Conservation (phyloP, 2,888 invertebrate species). For the Hoplodrina blanda region DNA sequence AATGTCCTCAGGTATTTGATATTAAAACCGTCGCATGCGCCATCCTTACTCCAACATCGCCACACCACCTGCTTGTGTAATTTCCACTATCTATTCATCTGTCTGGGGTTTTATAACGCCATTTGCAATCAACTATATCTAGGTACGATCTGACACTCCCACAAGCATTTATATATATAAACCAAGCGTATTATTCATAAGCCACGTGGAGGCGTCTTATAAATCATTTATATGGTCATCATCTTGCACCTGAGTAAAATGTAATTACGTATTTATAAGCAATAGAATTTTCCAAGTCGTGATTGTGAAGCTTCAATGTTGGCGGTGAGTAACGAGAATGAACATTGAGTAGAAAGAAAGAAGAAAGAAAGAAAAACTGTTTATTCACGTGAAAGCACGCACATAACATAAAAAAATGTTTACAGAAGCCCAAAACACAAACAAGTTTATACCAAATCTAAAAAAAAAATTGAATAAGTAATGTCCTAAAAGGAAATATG, state of each 20-base stretch:
- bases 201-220: conserved; percentile 48
- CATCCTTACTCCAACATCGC: conserved; percentile 12
- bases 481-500: no score
- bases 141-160: conserved; percentile 49
- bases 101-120: conserved; percentile 52
- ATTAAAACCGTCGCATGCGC: conserved; percentile 11
- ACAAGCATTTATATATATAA: conserved; percentile 32
- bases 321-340: conserved; percentile 33
- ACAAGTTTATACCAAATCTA: no score
- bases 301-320: conserved; percentile 29
- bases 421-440: no score
- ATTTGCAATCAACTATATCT: conserved; percentile 57
- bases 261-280: conserved; percentile 20
- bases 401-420: no score
- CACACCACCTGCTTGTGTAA: conserved; percentile 41
- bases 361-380: no score
- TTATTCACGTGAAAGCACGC: no score
- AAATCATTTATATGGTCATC: conserved; percentile 58
- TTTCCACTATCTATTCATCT: conserved; percentile 58
- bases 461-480: no score
- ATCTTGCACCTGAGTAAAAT: conserved; percentile 53
- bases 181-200: conserved; percentile 38
- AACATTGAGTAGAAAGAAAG: no score
- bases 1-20: background rate
- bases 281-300: conserved; percentile 59